Percentiles rank a stretch among this genome's conserved stretches.
Evolutionary conservation across 2,888 invertebrate genomes (phyloP).

Genomic region (Acronicta psi): DNA sequence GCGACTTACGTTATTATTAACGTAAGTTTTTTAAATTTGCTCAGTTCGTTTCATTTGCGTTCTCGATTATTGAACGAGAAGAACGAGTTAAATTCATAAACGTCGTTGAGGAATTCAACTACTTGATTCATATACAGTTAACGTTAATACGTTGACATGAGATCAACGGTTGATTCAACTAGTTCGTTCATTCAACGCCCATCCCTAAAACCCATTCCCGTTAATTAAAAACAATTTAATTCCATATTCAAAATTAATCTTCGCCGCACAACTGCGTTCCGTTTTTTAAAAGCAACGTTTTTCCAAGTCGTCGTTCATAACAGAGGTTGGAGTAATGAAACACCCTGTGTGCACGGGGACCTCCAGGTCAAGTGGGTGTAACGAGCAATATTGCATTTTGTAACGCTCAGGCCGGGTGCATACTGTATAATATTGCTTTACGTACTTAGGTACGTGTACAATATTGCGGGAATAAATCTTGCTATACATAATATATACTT

Average conservation of each 20-base stretch:
- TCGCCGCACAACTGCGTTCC: slow-evolving; percentile 19
- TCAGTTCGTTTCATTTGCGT: too few species aligned
- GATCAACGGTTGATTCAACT: too few species aligned
- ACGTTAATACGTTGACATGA: too few species aligned
- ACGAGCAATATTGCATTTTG: slow-evolving; percentile 86
- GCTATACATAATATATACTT: too few species aligned
- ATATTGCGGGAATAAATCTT: slow-evolving; percentile 50
- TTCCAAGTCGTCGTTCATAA: slow-evolving; percentile 51
- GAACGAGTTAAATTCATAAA: too few species aligned
- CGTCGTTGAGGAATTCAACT: too few species aligned
- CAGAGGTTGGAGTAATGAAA: slow-evolving; percentile 66
- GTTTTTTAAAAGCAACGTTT: slow-evolving; percentile 40
- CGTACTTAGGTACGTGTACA: slow-evolving; percentile 33
- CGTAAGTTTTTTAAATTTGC: too few species aligned
- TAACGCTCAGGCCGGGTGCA: slow-evolving; percentile 59
- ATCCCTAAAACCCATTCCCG: slow-evolving; percentile 32
- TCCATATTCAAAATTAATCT: slow-evolving; percentile 38
- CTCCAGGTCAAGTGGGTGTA: slow-evolving; percentile 82
- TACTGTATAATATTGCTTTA: slow-evolving; percentile 54
- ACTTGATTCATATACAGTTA: too few species aligned
- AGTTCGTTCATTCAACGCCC: too few species aligned
- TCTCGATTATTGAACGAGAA: too few species aligned
- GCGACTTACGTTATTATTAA: too few species aligned
- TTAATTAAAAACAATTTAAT: slow-evolving; percentile 41
- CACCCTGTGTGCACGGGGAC: slow-evolving; percentile 70